Conservation (phyloP, 1,140 invertebrate species). For the Megathymus violae region DNA sequence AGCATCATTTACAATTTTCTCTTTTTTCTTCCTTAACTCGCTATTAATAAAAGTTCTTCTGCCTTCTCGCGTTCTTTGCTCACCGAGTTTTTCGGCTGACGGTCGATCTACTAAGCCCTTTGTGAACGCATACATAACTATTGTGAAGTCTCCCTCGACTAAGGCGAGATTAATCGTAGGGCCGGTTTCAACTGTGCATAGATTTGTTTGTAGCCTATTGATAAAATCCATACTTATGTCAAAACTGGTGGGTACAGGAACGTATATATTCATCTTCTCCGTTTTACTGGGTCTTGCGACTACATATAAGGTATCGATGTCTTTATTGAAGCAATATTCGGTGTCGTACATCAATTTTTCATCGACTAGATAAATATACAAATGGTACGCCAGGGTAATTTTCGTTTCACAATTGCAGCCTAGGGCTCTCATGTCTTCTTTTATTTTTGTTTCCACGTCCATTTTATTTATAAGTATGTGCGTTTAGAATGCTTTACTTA, state of each 20-base stretch:
- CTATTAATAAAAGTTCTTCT: slow-evolving; percentile 68
- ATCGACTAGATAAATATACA: slow-evolving; percentile 73
- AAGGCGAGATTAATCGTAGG: slow-evolving; percentile 69
- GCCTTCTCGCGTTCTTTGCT: slow-evolving; percentile 51
- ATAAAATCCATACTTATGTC: slow-evolving; percentile 62
- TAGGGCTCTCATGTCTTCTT: slow-evolving; percentile 70
- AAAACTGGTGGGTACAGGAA: slow-evolving; percentile 59
- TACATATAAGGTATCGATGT: slow-evolving; percentile 70
- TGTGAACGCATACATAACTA: slow-evolving; percentile 71
- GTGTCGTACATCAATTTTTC: slow-evolving; percentile 77
- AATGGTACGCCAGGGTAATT: slow-evolving; percentile 63
- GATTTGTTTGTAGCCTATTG: slow-evolving; percentile 66
- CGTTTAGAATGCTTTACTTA: too few relatives aligned
- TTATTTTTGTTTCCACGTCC: slow-evolving; percentile 74
- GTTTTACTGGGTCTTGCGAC: slow-evolving; percentile 63
- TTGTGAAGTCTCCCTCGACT: slow-evolving; percentile 70
- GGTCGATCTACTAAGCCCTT: slow-evolving; percentile 61
- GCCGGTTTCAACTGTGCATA: slow-evolving; percentile 74
- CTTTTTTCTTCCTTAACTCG: slow-evolving; percentile 64
- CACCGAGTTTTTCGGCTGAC: slow-evolving; percentile 43
- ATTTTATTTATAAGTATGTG: slow-evolving; percentile 40
- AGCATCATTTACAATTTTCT: slow-evolving; percentile 65
- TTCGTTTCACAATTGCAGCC: slow-evolving; percentile 68
- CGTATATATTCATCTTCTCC: slow-evolving; percentile 73
- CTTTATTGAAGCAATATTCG: slow-evolving; percentile 76